A percentile compares a stretch with the other conserved stretches of the same genome.
Conservation (phyloP, 2,113 vertebrate genomes). For the Petrocephalus microphthalmus region DNA sequence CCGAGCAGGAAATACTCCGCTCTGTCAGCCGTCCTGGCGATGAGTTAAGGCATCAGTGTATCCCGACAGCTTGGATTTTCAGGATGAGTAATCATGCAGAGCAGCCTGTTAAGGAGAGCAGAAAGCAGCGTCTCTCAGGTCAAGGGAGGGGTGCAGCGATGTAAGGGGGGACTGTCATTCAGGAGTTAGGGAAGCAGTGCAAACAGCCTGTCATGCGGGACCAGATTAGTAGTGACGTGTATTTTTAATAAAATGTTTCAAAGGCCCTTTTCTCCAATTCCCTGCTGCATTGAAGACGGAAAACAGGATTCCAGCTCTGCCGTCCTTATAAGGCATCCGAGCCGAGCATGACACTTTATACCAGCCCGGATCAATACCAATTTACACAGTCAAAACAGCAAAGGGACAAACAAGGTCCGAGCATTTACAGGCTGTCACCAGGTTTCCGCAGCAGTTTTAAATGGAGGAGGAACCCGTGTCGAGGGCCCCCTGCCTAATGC, state of each 20-base stretch:
- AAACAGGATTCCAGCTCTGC: slow-evolving; percentile 41
- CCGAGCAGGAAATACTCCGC: background rate
- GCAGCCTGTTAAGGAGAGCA: background rate
- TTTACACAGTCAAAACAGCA: slow-evolving; percentile 26
- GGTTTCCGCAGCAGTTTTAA: background rate
- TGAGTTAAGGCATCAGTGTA: background rate
- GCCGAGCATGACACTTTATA: slow-evolving; percentile 32
- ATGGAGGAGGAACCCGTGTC: background rate
- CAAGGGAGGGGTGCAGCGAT: background rate
- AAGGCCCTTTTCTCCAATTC: slow-evolving; percentile 22
- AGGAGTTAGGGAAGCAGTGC: background rate
- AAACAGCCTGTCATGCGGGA: background rate
- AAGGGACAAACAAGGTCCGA: slow-evolving; percentile 15
- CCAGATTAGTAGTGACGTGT: background rate
- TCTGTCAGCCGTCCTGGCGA: background rate
- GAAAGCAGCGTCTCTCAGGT: background rate
- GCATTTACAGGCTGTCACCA: background rate
- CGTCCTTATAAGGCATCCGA: slow-evolving; percentile 28
- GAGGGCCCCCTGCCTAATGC: background rate
- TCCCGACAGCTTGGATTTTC: background rate
- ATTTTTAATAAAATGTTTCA: slow-evolving; percentile 38
- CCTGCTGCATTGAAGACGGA: slow-evolving; percentile 38
- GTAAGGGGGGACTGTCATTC: background rate
- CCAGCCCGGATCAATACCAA: slow-evolving; percentile 39
- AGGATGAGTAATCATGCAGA: background rate